Conservation (phyloP, 2,113 vertebrate genomes). For the Zootoca vivipara region DNA sequence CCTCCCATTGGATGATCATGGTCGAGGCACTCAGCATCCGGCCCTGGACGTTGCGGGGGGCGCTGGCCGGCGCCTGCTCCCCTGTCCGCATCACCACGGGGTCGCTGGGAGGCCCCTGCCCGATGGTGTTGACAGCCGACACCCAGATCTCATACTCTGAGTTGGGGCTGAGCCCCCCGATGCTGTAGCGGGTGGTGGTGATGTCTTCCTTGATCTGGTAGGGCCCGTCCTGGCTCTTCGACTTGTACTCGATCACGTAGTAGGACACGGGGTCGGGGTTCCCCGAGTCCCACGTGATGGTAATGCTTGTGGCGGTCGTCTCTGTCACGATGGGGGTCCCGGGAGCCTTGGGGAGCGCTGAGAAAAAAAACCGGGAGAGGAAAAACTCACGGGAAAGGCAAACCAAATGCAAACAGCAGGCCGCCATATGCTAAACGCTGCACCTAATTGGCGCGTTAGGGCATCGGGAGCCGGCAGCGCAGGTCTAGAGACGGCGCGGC, state of each 20-base stretch:
- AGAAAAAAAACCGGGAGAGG: slow-evolving; percentile 65
- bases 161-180: slow-evolving; percentile 96
- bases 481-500: slow-evolving; percentile 4
- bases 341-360: slow-evolving; percentile 96
- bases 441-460: slow-evolving; percentile 55
- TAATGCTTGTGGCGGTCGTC: slow-evolving; percentile 97
- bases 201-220: slow-evolving; percentile 96
- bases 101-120: slow-evolving; percentile 95
- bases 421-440: slow-evolving; percentile 18
- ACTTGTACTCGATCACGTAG: slow-evolving; percentile 96
- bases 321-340: slow-evolving; percentile 94
- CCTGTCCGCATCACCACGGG: slow-evolving; percentile 92
- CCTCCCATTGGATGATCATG: slow-evolving; percentile 98
- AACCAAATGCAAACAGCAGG: background rate
- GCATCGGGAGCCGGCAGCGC: slow-evolving; percentile 41
- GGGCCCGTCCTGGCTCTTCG: slow-evolving; percentile 92
- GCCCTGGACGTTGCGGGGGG: slow-evolving; percentile 91
- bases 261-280: slow-evolving; percentile 95
- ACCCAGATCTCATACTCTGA: slow-evolving; percentile 98
- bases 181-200: slow-evolving; percentile 98
- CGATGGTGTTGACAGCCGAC: slow-evolving; percentile 95
- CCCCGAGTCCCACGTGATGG: slow-evolving; percentile 98
- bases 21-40: slow-evolving; percentile 93
- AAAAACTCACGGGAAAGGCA: background rate
- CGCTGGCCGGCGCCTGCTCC: slow-evolving; percentile 94